Evolutionary conservation across 2,888 invertebrate genomes (phyloP).

Genomic region (Nephrotoma guestfalica): DNA sequence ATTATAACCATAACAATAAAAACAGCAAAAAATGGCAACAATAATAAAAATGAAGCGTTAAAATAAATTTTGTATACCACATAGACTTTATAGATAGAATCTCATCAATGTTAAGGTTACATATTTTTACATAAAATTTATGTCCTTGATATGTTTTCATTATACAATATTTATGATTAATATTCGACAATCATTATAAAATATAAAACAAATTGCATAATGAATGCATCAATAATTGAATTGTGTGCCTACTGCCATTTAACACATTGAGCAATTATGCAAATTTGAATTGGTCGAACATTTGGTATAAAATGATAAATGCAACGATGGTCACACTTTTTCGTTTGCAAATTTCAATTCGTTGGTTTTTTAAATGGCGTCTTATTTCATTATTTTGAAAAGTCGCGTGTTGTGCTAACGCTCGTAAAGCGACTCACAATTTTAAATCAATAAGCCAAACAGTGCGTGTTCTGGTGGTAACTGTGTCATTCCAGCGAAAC

Average conservation of each 20-base stretch:
- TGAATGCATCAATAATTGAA: not conserved
- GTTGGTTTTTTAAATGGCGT: no score
- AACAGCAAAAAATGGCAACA: not conserved
- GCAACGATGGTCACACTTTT: not conserved
- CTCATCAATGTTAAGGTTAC: not conserved
- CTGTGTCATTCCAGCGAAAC: no score
- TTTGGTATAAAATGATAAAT: not conserved
- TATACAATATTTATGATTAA: not conserved
- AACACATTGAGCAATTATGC: not conserved
- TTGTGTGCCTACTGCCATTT: not conserved
- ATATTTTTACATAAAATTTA: not conserved
- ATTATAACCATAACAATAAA: not conserved
- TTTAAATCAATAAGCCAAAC: no score
- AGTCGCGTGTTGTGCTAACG: no score
- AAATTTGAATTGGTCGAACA: not conserved
- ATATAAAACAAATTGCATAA: not conserved
- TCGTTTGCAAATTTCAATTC: not conserved
- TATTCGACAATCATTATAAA: not conserved
- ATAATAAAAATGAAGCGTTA: not conserved
- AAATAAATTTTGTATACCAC: not conserved
- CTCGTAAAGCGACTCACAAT: no score
- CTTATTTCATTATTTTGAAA: no score
- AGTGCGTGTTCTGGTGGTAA: no score
- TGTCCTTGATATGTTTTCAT: not conserved
- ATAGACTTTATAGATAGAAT: not conserved